These are phyloP conservation scores for Pteronura brasiliensis DNA, from an alignment of 2,113 vertebrate species.

Conservation along the genomic window DNA sequence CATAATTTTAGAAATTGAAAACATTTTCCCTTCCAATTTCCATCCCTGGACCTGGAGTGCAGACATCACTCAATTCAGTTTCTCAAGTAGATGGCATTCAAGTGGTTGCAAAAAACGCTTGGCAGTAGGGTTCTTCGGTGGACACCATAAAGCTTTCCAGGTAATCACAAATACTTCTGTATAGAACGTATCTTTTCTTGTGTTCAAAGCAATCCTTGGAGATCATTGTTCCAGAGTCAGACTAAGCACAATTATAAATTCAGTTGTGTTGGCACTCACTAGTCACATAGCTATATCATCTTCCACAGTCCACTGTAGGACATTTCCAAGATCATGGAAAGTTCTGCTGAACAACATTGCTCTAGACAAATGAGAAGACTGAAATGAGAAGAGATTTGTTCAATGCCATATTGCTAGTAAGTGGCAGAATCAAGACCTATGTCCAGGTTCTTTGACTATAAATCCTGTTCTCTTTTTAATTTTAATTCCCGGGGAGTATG, in stretches of 20 bases:
- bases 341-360: background rate
- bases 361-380: background rate
- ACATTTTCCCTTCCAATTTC: background rate
- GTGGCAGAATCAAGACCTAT: background rate
- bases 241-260: background rate
- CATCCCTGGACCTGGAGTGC: background rate
- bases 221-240: background rate
- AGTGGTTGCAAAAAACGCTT: background rate
- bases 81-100: background rate
- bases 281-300: background rate
- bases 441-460: background rate
- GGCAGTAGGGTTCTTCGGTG: background rate
- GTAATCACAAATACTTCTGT: background rate
- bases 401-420: background rate
- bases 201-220: background rate
- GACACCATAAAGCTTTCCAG: background rate
- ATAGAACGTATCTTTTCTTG: background rate
- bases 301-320: rapidly evolving
- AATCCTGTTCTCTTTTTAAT: background rate
- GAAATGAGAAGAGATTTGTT: background rate
- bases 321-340: background rate
- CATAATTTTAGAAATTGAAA: background rate
- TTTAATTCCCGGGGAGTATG: background rate
- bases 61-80: background rate
- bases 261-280: background rate